A percentile compares a stretch with the other conserved stretches of the same genome.
Conservation (phyloP, 2,797 vertebrate genomes). For the Phylloscopus collybita region DNA sequence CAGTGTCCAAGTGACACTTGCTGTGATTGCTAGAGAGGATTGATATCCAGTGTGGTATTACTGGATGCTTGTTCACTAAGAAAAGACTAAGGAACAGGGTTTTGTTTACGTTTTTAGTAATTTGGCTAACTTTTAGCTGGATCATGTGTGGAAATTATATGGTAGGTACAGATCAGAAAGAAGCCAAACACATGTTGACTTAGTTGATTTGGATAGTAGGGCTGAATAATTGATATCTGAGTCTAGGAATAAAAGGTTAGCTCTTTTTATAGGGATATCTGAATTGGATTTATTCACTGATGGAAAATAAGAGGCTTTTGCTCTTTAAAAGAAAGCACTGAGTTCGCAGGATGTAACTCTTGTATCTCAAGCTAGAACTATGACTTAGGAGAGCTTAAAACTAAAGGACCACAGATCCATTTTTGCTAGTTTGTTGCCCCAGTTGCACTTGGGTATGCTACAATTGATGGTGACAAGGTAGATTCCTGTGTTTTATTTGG, state of each 20-base stretch:
- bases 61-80: background rate
- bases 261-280: background rate
- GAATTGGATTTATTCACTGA: background rate
- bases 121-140: background rate
- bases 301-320: background rate
- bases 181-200: fast-evolving
- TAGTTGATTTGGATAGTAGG: background rate
- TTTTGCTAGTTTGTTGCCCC: background rate
- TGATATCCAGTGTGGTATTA: background rate
- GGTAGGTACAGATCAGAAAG: background rate
- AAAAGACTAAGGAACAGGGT: background rate
- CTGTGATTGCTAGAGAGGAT: background rate
- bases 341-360: background rate
- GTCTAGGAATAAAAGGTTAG: background rate
- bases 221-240: background rate
- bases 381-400: background rate
- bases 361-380: fast-evolving
- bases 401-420: background rate
- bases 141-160: background rate
- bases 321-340: background rate
- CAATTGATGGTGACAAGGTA: background rate
- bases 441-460: background rate
- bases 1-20: background rate
- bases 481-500: background rate
- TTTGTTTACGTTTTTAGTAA: background rate